These are phyloP conservation scores for Lethenteron reissneri DNA, from an alignment of 2,113 vertebrate genomes.

Conservation along the genomic window DNA sequence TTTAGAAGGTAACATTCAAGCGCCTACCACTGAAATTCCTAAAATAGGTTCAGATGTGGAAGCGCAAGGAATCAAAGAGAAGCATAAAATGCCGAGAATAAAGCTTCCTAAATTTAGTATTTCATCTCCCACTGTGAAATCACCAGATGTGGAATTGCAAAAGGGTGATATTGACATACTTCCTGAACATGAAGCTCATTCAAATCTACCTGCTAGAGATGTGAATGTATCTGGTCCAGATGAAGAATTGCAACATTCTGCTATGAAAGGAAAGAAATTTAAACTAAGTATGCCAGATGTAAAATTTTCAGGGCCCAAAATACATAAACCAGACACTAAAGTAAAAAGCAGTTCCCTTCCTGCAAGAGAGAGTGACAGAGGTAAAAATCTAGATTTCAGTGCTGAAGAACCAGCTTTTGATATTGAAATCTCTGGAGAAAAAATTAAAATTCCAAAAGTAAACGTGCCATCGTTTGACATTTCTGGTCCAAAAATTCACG, in stretches of 20 bases:
- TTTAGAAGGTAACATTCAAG: no score
- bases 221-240: slow-evolving; percentile 5
- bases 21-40: no score
- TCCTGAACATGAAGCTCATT: no score
- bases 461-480: not conserved
- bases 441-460: not conserved
- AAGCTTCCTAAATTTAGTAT: no score
- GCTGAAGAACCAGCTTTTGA: not conserved
- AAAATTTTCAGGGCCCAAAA: not conserved
- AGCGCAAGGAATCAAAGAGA: no score
- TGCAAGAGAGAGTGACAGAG: not conserved
- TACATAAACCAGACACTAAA: not conserved
- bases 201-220: not conserved
- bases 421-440: not conserved
- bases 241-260: slow-evolving; percentile 1
- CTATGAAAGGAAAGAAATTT: not conserved
- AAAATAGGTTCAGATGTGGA: no score
- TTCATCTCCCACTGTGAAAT: no score
- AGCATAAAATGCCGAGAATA: no score
- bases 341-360: not conserved
- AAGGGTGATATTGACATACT: no score
- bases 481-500: not conserved
- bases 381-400: not conserved
- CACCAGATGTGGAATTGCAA: no score
- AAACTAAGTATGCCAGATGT: not conserved